Percentiles rank a stretch among this genome's conserved stretches.
These are phyloP conservation scores for Morone saxatilis DNA, from an alignment of 2,113 vertebrate species.

Conservation along the genomic window DNA sequence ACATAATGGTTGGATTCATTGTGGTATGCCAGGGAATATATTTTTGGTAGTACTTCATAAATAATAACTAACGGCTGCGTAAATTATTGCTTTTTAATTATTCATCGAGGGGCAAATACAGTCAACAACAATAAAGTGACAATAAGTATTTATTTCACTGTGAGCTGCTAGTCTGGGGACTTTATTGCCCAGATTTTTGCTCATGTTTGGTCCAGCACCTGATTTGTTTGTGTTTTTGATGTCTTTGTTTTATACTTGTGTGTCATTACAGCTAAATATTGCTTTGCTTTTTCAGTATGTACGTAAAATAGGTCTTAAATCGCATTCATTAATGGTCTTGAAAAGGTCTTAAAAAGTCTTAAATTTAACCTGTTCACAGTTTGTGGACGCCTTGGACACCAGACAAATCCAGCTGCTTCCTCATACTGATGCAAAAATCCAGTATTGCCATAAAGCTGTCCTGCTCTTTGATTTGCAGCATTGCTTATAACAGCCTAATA, in stretches of 20 bases:
- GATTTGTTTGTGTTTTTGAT: not conserved
- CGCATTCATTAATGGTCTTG: no score
- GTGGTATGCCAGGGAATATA: not conserved
- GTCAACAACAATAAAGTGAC: not conserved
- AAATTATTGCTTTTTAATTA: slow-evolving; percentile 1
- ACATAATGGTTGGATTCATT: not conserved
- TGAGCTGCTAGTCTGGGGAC: not conserved
- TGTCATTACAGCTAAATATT: not conserved
- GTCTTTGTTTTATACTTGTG: not conserved
- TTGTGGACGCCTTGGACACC: not conserved
- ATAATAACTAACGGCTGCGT: slow-evolving; percentile 10
- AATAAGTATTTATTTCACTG: not conserved
- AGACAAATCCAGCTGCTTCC: not conserved
- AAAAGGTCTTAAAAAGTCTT: no score
- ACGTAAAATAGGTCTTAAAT: no score
- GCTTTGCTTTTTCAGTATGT: no score
- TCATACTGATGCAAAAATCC: not conserved
- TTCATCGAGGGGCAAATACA: not conserved
- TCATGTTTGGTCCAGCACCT: not conserved
- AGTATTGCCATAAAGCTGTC: not conserved
- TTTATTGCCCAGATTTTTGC: not conserved
- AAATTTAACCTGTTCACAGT: no score
- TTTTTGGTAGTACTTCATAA: not conserved
- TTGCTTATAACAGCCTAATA: not conserved
- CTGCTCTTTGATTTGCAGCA: not conserved